A percentile compares a stretch with the other conserved stretches of the same genome.
These are phyloP conservation scores for Pogonocichla stellata DNA, from an alignment of 2,113 vertebrate species.

Conservation along the genomic window DNA sequence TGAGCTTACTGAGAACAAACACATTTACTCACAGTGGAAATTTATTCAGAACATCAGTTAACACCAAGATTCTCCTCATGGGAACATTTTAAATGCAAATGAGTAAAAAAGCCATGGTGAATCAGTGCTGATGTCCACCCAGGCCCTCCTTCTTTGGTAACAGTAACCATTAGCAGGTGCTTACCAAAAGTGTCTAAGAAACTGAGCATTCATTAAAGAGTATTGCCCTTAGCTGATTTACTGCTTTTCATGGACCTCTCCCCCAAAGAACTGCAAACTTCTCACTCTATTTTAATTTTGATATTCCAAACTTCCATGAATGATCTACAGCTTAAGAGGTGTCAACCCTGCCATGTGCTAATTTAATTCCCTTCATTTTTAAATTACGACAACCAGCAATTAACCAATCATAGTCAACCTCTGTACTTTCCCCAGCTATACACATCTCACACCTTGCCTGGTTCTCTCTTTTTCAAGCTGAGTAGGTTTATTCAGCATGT, in stretches of 20 bases:
- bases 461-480: background rate
- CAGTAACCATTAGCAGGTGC: background rate
- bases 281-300: background rate
- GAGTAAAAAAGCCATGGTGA: background rate
- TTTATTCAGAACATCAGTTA: background rate
- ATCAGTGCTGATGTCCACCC: background rate
- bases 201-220: background rate
- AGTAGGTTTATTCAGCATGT: background rate
- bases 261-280: background rate
- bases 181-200: background rate
- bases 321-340: background rate
- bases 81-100: background rate
- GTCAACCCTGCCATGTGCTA: background rate
- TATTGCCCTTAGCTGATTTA: background rate
- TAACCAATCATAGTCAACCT: background rate
- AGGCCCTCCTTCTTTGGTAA: background rate
- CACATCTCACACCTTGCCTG: background rate
- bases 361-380: background rate
- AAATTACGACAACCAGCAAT: background rate
- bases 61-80: background rate
- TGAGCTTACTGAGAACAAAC: background rate
- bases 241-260: background rate
- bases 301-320: background rate
- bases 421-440: background rate
- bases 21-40: background rate